These are phyloP conservation scores for Distichodus sexfasciatus DNA, from an alignment of 2,797 vertebrate genomes.

Conservation along the genomic window DNA sequence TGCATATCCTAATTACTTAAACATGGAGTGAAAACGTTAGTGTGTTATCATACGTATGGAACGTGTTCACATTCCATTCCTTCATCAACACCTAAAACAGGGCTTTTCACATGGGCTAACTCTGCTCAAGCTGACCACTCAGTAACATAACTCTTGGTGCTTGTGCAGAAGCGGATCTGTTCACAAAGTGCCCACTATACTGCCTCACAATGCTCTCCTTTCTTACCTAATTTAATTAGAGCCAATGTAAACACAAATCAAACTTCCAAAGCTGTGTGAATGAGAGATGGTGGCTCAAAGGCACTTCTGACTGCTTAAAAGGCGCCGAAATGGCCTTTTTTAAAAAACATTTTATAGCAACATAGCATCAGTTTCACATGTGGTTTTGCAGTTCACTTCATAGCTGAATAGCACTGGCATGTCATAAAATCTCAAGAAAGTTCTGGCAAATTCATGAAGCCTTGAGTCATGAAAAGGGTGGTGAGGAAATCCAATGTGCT, in stretches of 20 bases:
- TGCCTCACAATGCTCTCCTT: slow-evolving; percentile 27
- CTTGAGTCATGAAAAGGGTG: slow-evolving; percentile 13
- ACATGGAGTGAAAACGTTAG: slow-evolving; percentile 5
- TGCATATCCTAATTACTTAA: slow-evolving; percentile 4
- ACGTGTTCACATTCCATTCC: slow-evolving; percentile 18
- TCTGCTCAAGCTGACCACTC: not conserved
- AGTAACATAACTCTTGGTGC: slow-evolving; percentile 8
- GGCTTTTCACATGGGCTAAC: not conserved
- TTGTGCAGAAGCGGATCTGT: not conserved
- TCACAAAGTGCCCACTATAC: slow-evolving; percentile 42
- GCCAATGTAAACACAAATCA: slow-evolving; percentile 10
- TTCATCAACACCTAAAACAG: slow-evolving; percentile 14
- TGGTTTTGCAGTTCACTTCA: no score
- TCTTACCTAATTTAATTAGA: slow-evolving; percentile 22
- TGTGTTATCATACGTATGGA: not conserved
- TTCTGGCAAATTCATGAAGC: not conserved
- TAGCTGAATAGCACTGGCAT: no score
- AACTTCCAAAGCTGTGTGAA: not conserved
- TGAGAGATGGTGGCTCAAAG: not conserved
- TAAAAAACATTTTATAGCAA: no score
- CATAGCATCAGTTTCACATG: no score
- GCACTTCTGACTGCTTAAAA: not conserved
- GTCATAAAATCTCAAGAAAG: slow-evolving; percentile 17
- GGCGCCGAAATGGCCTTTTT: no score
- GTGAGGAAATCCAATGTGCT: not conserved